phyloP scores from a whole-genome alignment of 2,888 invertebrate species.

The Campoletis raptor region DNA sequence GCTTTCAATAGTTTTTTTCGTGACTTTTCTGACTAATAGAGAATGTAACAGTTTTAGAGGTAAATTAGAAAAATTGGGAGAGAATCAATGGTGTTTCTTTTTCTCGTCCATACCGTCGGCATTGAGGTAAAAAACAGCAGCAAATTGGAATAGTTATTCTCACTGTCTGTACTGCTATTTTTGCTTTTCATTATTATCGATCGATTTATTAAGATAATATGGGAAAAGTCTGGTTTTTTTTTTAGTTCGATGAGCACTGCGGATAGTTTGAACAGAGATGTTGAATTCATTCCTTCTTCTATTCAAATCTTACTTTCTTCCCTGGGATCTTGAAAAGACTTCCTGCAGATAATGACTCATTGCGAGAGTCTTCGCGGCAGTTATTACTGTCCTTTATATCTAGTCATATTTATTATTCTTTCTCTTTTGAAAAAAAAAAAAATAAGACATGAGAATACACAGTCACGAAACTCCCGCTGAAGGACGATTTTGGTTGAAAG shows the following conservation, averaged over 20 bases:
- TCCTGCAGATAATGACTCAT: slow-evolving; percentile 41
- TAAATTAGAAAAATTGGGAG: neutral
- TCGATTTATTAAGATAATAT: neutral
- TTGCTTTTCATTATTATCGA: neutral
- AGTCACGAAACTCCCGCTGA: neutral
- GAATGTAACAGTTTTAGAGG: neutral
- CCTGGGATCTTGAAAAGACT: slow-evolving; percentile 6
- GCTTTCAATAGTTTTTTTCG: neutral
- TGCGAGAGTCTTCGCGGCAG: neutral
- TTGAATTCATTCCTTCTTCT: slow-evolving; percentile 18
- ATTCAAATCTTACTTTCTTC: slow-evolving; percentile 9
- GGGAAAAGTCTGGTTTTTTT: neutral
- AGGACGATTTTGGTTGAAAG: neutral
- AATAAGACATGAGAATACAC: neutral
- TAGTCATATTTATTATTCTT: neutral
- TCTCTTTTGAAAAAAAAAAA: slow-evolving; percentile 4
- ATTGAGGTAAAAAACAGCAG: neutral
- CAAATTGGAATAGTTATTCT: neutral
- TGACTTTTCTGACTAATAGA: neutral
- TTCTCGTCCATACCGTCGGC: neutral
- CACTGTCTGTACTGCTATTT: neutral
- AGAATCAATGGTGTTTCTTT: neutral
- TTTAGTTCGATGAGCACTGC: neutral
- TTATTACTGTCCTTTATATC: slow-evolving; percentile 9
- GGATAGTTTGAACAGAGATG: neutral